Evolutionary conservation across 2,797 vertebrate genomes (phyloP).

Genomic region (Alfaro cultratus): DNA sequence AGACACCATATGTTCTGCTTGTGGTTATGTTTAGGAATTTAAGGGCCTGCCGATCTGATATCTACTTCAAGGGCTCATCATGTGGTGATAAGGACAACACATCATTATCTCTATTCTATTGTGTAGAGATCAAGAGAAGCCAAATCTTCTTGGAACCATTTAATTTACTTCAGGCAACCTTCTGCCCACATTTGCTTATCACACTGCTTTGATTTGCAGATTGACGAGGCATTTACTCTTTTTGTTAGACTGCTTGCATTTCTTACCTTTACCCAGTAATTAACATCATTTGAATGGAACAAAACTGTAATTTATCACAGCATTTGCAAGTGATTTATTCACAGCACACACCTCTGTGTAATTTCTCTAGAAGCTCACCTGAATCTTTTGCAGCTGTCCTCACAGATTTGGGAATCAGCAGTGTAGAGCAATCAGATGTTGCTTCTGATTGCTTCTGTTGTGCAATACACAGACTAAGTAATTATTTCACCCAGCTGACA

Average conservation of each 20-base stretch:
- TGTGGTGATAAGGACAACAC: not conserved
- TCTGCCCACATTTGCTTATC: not conserved
- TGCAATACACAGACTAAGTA: not conserved
- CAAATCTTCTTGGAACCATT: conserved; percentile 34
- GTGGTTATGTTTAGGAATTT: not conserved
- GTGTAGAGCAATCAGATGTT: not conserved
- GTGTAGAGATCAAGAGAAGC: conserved; percentile 1
- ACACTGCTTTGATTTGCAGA: conserved; percentile 2
- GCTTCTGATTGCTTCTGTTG: not conserved
- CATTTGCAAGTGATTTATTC: conserved; percentile 27
- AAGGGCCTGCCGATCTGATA: not conserved
- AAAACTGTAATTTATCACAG: conserved; percentile 21
- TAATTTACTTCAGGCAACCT: conserved; percentile 31
- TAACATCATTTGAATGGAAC: not conserved
- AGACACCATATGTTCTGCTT: not conserved
- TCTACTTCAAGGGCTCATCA: not conserved
- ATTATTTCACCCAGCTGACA: not conserved
- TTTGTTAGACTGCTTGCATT: not conserved
- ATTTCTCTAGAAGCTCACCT: not conserved
- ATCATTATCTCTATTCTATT: not conserved
- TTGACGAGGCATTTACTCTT: not conserved
- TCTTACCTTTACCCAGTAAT: not conserved
- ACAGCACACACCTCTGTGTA: not conserved
- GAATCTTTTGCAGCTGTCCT: not conserved
- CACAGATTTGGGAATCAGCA: not conserved